Conservation (phyloP, 2,113 vertebrate species). For the Columbina picui region DNA sequence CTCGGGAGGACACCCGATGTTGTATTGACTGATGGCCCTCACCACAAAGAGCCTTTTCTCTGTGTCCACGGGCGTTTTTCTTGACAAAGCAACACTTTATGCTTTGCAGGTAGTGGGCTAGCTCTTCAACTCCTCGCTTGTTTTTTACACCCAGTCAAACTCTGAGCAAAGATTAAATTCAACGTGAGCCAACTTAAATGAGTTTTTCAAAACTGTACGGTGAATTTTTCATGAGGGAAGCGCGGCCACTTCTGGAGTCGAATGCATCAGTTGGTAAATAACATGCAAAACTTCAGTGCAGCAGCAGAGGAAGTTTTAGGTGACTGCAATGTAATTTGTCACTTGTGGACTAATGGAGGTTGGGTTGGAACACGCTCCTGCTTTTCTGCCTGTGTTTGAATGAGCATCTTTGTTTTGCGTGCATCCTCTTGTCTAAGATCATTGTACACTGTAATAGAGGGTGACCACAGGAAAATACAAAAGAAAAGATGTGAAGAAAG, state of each 20-base stretch:
- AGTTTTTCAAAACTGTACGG: background rate
- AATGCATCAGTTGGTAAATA: constrained; percentile 29
- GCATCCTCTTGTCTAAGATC: background rate
- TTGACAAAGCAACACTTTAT: background rate
- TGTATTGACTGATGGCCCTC: rapidly evolving
- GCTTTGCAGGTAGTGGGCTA: background rate
- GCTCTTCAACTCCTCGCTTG: background rate
- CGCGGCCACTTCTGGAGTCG: background rate
- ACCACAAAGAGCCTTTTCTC: background rate
- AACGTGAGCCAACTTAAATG: background rate
- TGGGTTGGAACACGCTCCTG: background rate
- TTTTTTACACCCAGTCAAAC: background rate
- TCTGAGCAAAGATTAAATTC: background rate
- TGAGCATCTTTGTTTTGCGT: background rate
- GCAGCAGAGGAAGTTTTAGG: background rate
- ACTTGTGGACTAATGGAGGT: background rate
- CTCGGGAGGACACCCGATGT: background rate
- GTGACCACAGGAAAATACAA: background rate
- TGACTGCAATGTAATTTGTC: background rate
- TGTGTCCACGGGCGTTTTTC: background rate
- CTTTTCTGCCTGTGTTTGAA: background rate
- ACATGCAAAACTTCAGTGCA: background rate
- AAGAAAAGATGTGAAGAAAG: background rate
- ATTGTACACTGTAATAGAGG: background rate
- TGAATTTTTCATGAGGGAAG: background rate